Evolutionary conservation across 2,797 vertebrate species (phyloP), one percentile per base, ranked within the genome.

Genomic region (Pseudochaenichthys georgianus): DNA sequence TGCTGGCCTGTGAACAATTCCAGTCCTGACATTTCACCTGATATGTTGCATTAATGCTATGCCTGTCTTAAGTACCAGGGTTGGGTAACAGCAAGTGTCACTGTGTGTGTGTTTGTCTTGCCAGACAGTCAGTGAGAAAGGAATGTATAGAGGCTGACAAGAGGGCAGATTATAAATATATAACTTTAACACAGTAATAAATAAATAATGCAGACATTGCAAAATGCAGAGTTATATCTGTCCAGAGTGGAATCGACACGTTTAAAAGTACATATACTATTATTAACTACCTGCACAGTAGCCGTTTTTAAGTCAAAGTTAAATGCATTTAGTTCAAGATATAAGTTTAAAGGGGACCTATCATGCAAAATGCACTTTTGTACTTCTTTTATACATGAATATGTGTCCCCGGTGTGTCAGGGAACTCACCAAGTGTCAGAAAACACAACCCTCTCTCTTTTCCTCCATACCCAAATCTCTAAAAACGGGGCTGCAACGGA

Each of bases 1-100:
- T 0, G 0, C 54, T 13, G 54, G 43, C 42, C 70, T 45, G 66
- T 41, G 28, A 75, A 76, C 70, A 66, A 62, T 64, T 66, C 76
- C 11, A 23, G 75, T 71, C 61, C 60, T 89, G 86, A 92, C 87
- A 89, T 92, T 92, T 90, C 83, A 94, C 86, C 80, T 73, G 90
- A 91, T 90, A 87, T 70, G 81, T 77, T 74, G 78, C 70, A 62
- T 80, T 80, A 67, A 77, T 65, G 41, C 75, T 48, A 46, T 55
- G 81, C 34, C 34, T 64, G 62, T 48, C 17, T 62, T 1, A 13
- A 38, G 57, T 28, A 47, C 47, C 61, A 15, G 65, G 50, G 64
- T 61, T 64, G 73, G 55, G 67, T 2, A 75, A 66, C 63, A 13
- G 65, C 6, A 69, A 45, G 41, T 60, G 69, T 70, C 34, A 38